Evolutionary conservation across 2,113 vertebrate species (phyloP).

Genomic region (Rhabdomys dilectus): DNA sequence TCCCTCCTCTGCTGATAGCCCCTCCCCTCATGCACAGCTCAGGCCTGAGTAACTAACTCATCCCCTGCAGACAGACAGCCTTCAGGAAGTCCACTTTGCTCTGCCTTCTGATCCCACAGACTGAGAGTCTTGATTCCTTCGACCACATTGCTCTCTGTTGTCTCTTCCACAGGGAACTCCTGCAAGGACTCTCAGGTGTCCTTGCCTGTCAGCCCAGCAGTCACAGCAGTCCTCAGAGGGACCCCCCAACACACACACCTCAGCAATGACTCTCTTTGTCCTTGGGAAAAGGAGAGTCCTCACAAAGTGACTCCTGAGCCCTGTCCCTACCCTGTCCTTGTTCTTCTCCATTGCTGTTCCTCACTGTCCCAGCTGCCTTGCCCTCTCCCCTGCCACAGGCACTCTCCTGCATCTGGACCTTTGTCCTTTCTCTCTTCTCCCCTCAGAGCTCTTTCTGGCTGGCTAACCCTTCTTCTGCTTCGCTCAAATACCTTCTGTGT

Average conservation of each 20-base stretch:
- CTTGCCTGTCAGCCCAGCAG: neutral
- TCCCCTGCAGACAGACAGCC: no score
- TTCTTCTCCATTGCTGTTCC: neutral
- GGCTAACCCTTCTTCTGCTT: neutral
- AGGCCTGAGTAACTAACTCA: neutral
- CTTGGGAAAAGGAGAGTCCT: neutral
- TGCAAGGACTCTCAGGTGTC: neutral
- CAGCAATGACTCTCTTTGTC: neutral
- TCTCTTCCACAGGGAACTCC: neutral
- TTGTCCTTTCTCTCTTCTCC: neutral
- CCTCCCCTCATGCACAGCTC: neutral
- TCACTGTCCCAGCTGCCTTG: neutral
- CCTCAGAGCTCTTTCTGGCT: neutral
- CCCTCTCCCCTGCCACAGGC: neutral
- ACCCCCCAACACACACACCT: neutral
- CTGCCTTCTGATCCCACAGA: neutral
- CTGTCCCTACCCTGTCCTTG: rapidly evolving
- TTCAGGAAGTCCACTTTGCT: neutral
- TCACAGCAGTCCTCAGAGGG: neutral
- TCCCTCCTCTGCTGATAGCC: neutral
- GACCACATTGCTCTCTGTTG: neutral
- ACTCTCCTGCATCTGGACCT: neutral
- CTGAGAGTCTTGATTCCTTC: neutral
- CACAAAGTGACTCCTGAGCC: neutral
- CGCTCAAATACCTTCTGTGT: neutral